These are phyloP conservation scores for Heterohyrax brucei DNA, from an alignment of 2,797 vertebrate genomes.

Conservation along the genomic window DNA sequence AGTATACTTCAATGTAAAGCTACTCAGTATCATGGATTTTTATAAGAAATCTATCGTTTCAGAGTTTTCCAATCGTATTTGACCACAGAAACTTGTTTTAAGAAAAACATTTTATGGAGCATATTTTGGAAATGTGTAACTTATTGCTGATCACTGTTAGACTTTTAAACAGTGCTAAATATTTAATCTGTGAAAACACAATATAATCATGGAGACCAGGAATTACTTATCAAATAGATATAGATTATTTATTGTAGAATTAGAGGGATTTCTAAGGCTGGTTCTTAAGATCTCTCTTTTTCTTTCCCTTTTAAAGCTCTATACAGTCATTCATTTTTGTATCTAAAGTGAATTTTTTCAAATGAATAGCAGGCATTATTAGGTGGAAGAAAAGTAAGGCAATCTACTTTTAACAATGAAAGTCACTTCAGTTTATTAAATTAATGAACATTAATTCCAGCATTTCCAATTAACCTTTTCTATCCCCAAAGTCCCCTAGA, in stretches of 20 bases:
- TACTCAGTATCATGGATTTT: not conserved
- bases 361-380: slow-evolving; percentile 51
- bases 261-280: slow-evolving; percentile 23
- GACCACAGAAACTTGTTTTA: not conserved
- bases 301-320: not conserved
- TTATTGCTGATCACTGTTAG: slow-evolving; percentile 3
- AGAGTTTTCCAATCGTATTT: not conserved
- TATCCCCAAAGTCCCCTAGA: slow-evolving; percentile 37
- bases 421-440: slow-evolving; percentile 73
- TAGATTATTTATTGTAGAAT: slow-evolving; percentile 43
- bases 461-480: slow-evolving; percentile 81
- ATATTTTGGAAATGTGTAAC: not conserved
- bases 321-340: slow-evolving; percentile 36
- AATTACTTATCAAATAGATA: slow-evolving; percentile 40
- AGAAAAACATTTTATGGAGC: not conserved
- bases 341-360: slow-evolving; percentile 66
- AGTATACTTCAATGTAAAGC: not conserved
- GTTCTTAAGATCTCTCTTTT: not conserved
- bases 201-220: not conserved
- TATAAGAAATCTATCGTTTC: not conserved
- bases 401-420: slow-evolving; percentile 68
- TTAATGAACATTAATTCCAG: slow-evolving; percentile 81
- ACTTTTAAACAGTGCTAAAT: slow-evolving; percentile 6
- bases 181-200: slow-evolving; percentile 3
- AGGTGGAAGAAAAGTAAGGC: slow-evolving; percentile 61